Evolutionary conservation across 1,140 invertebrate species (phyloP).

Genomic region (Neuroterus valhalla): DNA sequence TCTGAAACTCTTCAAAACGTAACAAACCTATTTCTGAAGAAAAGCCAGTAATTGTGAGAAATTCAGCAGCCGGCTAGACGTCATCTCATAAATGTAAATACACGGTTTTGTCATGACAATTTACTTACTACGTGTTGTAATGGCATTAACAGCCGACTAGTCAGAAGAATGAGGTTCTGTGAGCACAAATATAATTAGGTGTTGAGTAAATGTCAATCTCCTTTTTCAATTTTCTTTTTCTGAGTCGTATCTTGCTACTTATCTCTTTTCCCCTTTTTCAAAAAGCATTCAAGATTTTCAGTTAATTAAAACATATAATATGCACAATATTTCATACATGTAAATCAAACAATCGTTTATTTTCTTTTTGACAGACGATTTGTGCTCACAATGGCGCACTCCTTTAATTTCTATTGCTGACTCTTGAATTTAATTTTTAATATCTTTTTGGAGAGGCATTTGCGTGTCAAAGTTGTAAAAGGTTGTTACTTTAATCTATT

Average conservation of each 20-base stretch:
- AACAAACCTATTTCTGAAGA: slow-evolving; percentile 12
- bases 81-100: slow-evolving; percentile 69
- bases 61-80: slow-evolving; percentile 48
- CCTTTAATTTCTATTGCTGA: slow-evolving; percentile 1
- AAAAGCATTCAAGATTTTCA: too few relatives aligned
- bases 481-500: slow-evolving; percentile 58
- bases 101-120: slow-evolving; percentile 69
- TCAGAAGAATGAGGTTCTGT: slow-evolving; percentile 67
- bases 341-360: too few relatives aligned
- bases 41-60: slow-evolving; percentile 47
- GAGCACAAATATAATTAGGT: slow-evolving; percentile 69
- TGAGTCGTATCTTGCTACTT: slow-evolving; percentile 12
- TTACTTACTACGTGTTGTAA: slow-evolving; percentile 61
- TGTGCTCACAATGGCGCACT: slow-evolving; percentile 42
- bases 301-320: too few relatives aligned
- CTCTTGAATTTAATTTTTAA: not conserved
- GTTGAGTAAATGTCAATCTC: slow-evolving; percentile 39
- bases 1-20: not conserved
- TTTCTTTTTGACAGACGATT: slow-evolving; percentile 3
- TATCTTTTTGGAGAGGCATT: slow-evolving; percentile 46
- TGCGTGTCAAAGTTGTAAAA: slow-evolving; percentile 52
- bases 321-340: too few relatives aligned
- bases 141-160: slow-evolving; percentile 67
- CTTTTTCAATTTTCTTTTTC: slow-evolving; percentile 34
- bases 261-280: not conserved